Conservation (phyloP, 2,113 vertebrate genomes). For the Esox niger region DNA sequence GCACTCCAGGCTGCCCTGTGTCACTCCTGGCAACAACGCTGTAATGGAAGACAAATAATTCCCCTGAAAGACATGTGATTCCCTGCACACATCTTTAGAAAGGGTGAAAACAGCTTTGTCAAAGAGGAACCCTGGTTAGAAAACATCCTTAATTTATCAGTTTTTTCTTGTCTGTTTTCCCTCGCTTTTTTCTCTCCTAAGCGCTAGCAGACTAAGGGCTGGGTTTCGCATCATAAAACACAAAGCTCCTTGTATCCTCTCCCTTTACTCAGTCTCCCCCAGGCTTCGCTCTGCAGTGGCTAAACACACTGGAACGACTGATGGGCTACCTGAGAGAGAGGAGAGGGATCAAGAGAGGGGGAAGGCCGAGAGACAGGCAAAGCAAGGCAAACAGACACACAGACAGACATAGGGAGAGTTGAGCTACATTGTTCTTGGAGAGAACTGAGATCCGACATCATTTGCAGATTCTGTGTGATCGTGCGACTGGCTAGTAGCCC, state of each 20-base stretch:
- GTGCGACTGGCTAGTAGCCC: too few relatives aligned
- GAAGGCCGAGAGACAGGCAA: too few relatives aligned
- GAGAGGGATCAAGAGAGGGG: too few relatives aligned
- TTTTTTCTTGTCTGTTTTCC: conserved; percentile 7
- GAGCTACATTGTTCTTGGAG: too few relatives aligned
- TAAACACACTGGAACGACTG: conserved; percentile 6
- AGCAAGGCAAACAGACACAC: too few relatives aligned
- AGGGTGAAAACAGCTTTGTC: conserved; percentile 49
- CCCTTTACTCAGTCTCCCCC: conserved; percentile 52
- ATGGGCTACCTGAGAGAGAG: too few relatives aligned
- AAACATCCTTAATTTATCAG: conserved; percentile 2
- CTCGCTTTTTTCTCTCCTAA: conserved; percentile 43
- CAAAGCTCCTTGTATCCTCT: too few relatives aligned
- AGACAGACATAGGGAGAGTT: too few relatives aligned
- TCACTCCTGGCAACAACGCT: conserved; percentile 3
- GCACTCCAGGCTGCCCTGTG: conserved; percentile 6
- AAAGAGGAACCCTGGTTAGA: conserved; percentile 40
- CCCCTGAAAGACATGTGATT: conserved; percentile 56
- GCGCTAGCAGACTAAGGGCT: conserved; percentile 54
- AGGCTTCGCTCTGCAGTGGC: conserved; percentile 54
- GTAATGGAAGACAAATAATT: conserved; percentile 53
- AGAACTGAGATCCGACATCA: too few relatives aligned
- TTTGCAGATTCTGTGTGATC: too few relatives aligned
- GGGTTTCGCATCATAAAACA: conserved; percentile 45
- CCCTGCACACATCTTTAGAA: too few relatives aligned